Base-by-base conservation (phyloP, 2,113 vertebrate genomes). In the Apteryx mantelli region DNA sequence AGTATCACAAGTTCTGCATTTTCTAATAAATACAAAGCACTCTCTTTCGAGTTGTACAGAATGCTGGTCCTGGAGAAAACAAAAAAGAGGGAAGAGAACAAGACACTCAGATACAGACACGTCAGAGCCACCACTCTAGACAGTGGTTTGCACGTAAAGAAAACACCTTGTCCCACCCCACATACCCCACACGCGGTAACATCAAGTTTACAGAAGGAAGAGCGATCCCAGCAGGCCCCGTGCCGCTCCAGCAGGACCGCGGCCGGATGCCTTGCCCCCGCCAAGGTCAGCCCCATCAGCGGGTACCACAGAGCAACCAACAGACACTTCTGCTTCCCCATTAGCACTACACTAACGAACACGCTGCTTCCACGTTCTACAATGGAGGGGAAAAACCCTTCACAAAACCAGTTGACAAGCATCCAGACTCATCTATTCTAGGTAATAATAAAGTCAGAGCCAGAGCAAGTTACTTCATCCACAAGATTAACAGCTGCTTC, bases 21-120 rank as follows among this genome's bases (percentile, higher is more conserved):
- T 88, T 95, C 93, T 97, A 96, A 91, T 78, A 94, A 92, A 95
- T 91, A 97, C 97, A 97, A 96, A 97, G 86, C 95, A 92, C 94
- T 95, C 95, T 65, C 70, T 50, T 77, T 85, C 20, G 1, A 75
- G 82, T 50, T 42, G 60, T 91, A 97, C 92, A 97, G 69, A 98
- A 97, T n/a, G 8, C 91, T 71, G 78, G 80, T 93, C 95, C 92
- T 91, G 92, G 36, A 89, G 52, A 66, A 87, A 58, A 96, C 38
- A 24, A 73, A 53, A 64, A 69, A 71, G 86, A 95, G 83, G 79
- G 71, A 55, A 74, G 55, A 82, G 74, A 85, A 85, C 89, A 88
- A 85, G 79, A 94, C 85, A 69, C 66, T 46, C 0, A 0, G 86
- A 78, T 86, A 97, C 86, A 95, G 71, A 97, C 80, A 82, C 9